phyloP scores from a whole-genome alignment of 2,797 vertebrate species.

The Gallirallus australis region DNA sequence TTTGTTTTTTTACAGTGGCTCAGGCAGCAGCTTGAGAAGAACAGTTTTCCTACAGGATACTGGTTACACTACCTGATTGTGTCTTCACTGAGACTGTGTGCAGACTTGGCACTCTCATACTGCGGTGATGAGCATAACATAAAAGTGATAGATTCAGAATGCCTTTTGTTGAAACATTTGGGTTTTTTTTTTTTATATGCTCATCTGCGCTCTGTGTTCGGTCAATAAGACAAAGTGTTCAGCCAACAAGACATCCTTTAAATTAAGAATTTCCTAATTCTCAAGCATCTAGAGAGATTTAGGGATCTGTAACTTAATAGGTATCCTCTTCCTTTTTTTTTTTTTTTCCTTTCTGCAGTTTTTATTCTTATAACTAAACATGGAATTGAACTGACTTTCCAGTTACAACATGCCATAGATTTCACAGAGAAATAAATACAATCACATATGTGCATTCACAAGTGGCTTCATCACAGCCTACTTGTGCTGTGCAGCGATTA shows the following conservation, averaged over 20 bases:
- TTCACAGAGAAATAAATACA: not conserved
- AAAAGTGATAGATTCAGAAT: not conserved
- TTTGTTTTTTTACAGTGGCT: not conserved
- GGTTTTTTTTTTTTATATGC: not conserved
- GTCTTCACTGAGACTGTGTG: not conserved
- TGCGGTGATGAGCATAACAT: accelerated
- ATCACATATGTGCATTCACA: not conserved
- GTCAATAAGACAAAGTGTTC: not conserved
- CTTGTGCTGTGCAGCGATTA: not conserved
- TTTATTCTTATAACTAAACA: not conserved
- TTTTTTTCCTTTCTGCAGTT: not conserved
- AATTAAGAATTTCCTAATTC: not conserved
- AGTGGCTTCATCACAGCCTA: not conserved
- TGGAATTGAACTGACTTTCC: not conserved
- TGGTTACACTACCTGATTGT: constrained; percentile 4
- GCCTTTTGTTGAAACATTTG: not conserved
- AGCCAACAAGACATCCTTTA: not conserved
- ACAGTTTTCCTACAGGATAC: not conserved
- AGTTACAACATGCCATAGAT: not conserved
- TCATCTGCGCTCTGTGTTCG: not conserved
- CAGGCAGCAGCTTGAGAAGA: not conserved
- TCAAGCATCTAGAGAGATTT: not conserved
- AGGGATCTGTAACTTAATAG: not conserved
- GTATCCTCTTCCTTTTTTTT: not conserved
- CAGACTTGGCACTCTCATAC: not conserved